phyloP scores from a whole-genome alignment of 2,113 vertebrate species.

The Tetrao urogallus region DNA sequence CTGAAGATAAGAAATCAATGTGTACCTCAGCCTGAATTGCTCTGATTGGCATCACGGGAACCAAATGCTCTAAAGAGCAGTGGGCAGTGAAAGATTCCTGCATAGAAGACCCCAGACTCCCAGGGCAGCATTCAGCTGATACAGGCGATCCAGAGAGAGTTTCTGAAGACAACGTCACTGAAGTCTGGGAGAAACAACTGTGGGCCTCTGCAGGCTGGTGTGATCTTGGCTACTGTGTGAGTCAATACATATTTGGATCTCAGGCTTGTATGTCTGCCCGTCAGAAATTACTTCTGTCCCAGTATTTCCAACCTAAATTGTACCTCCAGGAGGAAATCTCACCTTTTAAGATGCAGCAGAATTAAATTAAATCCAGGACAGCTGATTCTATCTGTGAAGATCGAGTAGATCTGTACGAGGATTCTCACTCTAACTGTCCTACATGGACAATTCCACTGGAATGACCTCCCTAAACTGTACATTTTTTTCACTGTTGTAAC shows the following conservation, averaged over 20 bases:
- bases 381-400: not conserved
- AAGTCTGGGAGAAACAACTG: not conserved
- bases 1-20: not conserved
- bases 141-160: not conserved
- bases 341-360: not conserved
- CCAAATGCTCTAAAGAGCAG: not conserved
- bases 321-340: not conserved
- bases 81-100: not conserved
- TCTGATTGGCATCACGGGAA: not conserved
- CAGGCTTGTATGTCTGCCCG: not conserved
- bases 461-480: not conserved
- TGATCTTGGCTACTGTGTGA: not conserved
- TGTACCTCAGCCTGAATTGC: not conserved
- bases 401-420: not conserved
- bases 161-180: not conserved
- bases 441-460: not conserved
- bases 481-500: conserved; percentile 3
- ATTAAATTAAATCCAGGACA: not conserved
- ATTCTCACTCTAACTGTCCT: not conserved
- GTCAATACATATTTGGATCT: not conserved
- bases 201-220: not conserved
- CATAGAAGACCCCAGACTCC: not conserved
- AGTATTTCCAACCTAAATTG: not conserved
- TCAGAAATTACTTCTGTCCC: not conserved
- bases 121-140: not conserved